Percentiles rank a stretch among this genome's conserved stretches.
Evolutionary conservation across 1,140 invertebrate species (phyloP).

Genomic region (Cephus cinctus): DNA sequence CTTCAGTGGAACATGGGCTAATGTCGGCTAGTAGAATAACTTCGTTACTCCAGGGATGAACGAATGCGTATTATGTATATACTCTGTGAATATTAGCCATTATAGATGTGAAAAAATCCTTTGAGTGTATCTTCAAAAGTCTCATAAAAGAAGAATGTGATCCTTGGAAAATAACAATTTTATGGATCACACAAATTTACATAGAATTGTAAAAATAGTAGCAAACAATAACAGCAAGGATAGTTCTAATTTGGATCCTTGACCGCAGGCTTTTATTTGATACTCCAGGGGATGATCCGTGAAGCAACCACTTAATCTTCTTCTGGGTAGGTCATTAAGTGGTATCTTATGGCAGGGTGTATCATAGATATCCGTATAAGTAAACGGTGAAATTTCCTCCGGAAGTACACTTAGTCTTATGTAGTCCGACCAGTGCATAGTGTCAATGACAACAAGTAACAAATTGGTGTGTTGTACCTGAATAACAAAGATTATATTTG

Average conservation of each 20-base stretch:
- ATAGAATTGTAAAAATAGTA: constrained; percentile 14
- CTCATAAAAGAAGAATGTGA: no score
- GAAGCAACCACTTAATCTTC: constrained; percentile 70
- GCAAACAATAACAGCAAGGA: constrained; percentile 22
- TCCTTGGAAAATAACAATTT: no score
- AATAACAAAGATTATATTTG: constrained; percentile 25
- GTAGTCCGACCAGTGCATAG: constrained; percentile 45
- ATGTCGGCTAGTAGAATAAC: no score
- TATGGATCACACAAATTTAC: constrained; percentile 16
- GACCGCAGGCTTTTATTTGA: constrained; percentile 58
- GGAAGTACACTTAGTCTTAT: constrained; percentile 38
- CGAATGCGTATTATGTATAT: no score
- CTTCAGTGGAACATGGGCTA: no score
- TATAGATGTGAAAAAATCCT: no score
- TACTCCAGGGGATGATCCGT: constrained; percentile 67
- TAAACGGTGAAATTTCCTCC: constrained; percentile 43
- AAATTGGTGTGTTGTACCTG: constrained; percentile 79
- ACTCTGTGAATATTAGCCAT: no score
- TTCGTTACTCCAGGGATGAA: no score
- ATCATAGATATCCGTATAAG: constrained; percentile 44
- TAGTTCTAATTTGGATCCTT: constrained; percentile 22
- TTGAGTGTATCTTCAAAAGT: no score
- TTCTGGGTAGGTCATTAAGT: constrained; percentile 65
- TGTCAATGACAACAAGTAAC: constrained; percentile 73
- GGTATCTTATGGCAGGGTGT: constrained; percentile 74